Evolutionary conservation across 2,113 vertebrate genomes (phyloP).

Genomic region (Camelus bactrianus): DNA sequence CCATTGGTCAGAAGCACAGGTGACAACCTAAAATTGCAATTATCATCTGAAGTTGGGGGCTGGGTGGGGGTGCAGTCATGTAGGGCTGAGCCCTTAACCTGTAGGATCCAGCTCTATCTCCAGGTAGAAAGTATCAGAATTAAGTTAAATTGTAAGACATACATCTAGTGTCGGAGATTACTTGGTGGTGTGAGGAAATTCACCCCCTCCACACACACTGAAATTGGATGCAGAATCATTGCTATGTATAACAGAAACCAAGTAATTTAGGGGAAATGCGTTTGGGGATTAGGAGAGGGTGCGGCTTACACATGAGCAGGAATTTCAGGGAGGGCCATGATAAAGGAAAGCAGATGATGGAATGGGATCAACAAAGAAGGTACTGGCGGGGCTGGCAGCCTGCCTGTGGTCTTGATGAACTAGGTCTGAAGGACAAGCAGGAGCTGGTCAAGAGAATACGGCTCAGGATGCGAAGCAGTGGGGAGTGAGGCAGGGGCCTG

Average conservation of each 20-base stretch:
- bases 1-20: background rate
- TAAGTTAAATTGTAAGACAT: background rate
- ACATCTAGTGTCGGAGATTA: background rate
- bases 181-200: background rate
- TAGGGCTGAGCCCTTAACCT: background rate
- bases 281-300: background rate
- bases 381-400: accelerated
- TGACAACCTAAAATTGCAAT: background rate
- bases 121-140: background rate
- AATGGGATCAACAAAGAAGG: background rate
- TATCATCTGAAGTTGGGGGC: background rate
- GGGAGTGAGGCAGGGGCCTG: background rate
- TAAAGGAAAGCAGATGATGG: background rate
- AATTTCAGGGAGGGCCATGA: background rate
- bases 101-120: background rate
- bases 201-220: background rate
- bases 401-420: too few species aligned
- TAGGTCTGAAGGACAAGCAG: background rate
- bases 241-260: background rate
- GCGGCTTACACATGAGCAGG: background rate
- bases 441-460: background rate
- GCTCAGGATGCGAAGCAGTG: background rate
- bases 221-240: background rate
- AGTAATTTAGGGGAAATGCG: background rate
- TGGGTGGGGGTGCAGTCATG: background rate